Evolutionary conservation across 2,113 vertebrate species (phyloP).

Genomic region (Aplodontia rufa): DNA sequence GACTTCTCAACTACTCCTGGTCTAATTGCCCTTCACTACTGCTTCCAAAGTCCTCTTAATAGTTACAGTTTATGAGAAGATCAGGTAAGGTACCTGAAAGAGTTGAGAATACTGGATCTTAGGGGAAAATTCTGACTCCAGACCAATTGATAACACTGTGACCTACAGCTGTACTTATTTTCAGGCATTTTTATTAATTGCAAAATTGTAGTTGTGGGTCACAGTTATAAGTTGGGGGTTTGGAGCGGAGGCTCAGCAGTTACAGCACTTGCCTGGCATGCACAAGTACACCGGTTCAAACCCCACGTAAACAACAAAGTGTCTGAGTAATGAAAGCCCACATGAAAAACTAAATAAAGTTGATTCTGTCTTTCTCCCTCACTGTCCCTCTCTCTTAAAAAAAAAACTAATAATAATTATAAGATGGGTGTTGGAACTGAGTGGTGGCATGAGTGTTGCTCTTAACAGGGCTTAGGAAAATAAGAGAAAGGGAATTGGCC

Average conservation of each 20-base stretch:
- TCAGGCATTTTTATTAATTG: background rate
- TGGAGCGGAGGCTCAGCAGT: too few species aligned
- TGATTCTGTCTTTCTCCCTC: too few species aligned
- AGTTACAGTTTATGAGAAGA: background rate
- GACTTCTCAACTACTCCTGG: background rate
- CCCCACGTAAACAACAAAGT: too few species aligned
- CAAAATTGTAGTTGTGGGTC: background rate
- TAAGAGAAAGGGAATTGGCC: background rate
- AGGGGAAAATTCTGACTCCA: background rate
- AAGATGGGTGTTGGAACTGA: background rate
- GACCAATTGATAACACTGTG: background rate
- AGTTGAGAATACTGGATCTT: background rate
- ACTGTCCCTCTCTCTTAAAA: too few species aligned
- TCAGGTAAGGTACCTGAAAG: background rate
- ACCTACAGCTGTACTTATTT: background rate
- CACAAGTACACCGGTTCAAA: too few species aligned
- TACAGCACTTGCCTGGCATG: too few species aligned
- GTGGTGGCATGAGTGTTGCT: background rate
- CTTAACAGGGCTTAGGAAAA: background rate
- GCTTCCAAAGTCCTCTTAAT: background rate
- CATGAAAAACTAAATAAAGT: too few species aligned
- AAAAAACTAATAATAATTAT: too few species aligned
- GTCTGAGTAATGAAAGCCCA: too few species aligned
- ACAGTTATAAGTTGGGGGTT: background rate
- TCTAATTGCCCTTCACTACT: background rate